Base-by-base conservation (phyloP, 2,888 invertebrate species). In the Cryptophagus acutangulus region DNA sequence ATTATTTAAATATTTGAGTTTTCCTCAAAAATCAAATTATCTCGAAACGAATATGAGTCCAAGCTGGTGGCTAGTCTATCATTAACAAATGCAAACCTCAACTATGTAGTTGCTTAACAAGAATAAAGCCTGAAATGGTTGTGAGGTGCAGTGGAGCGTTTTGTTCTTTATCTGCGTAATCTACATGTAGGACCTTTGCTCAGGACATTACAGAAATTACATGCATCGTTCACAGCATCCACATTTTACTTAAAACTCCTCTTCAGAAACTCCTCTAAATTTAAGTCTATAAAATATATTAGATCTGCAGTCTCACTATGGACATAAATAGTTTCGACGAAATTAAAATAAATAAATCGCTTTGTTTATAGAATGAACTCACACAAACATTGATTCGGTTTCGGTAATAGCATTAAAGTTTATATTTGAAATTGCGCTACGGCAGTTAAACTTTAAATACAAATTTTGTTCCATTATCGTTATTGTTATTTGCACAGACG, bases 81-180 rank as follows among this genome's bases (percentile, higher is more conserved):
- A 65, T 64, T 65, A 63, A 62, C 63, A 62, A 61, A 59, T 55
- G 56, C 55, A 62, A 63, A 65, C 65, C 66, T 64, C 66, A 66
- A 64, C 65, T 63, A 66, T 63, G 61, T 65, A 64, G 63, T 66
- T 65, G 63, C 65, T 63, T 65, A 64, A 59, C 62, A 60, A 63
- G 62, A 63, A 63, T 63, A 63, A 63, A 65, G 63, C 63, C 62
- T 42, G 59, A 58, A 63, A 66, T 59, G 65, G 64, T 55, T 59
- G 59, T 58, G 62, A 60, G 59, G 58, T 59, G 65, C 65, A 65
- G 57, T 65, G 58, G 58, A 67, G 61, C 67, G 65, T 66, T 62
- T 56, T 63, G 62, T 65, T 66, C 66, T 66, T 66, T 67, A 66
- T 66, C 66, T 63, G 58, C 55, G 62, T 64, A 67, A 65, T 67